phyloP scores from a whole-genome alignment of 2,113 vertebrate species.

The Felis catus region DNA sequence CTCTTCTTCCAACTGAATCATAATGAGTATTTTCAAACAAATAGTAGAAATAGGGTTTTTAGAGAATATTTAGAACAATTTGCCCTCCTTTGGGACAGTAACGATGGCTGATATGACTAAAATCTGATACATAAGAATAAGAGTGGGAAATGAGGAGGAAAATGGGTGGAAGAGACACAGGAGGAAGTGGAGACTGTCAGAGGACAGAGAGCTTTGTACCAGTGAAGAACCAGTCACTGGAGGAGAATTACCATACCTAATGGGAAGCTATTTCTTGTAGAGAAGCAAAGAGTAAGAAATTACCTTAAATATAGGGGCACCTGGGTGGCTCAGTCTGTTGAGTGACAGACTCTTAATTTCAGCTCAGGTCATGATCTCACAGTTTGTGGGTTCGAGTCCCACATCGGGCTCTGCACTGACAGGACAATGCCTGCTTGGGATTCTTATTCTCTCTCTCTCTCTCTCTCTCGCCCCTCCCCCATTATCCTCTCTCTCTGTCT shows the following conservation, averaged over 20 bases:
- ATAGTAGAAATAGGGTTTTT: background rate
- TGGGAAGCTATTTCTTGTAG: background rate
- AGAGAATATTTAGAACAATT: background rate
- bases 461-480: no score
- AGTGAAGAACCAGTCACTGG: background rate
- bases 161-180: no score
- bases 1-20: background rate
- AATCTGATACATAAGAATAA: background rate
- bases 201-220: background rate
- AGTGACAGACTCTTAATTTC: no score
- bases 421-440: no score
- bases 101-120: background rate
- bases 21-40: background rate
- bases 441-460: no score
- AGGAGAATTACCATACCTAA: background rate
- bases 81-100: background rate
- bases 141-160: background rate
- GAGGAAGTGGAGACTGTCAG: no score
- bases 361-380: no score
- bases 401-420: no score
- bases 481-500: no score
- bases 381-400: no score
- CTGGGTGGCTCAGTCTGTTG: no score
- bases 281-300: background rate
- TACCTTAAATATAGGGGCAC: background rate